Conservation (phyloP, 2,113 vertebrate species). For the Brachyhypopomus occidentalis region DNA sequence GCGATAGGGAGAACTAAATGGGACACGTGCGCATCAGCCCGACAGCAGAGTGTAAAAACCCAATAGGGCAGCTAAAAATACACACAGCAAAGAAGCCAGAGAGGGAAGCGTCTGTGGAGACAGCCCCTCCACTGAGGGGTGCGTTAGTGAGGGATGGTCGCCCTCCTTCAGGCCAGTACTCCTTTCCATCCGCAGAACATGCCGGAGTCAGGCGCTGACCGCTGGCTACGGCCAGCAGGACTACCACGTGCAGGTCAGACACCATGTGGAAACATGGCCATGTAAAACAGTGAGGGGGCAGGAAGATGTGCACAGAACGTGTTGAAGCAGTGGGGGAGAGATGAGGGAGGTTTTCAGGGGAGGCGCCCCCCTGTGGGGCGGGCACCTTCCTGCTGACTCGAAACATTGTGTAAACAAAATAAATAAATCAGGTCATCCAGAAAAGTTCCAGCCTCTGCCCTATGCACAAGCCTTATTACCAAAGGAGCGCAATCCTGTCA, state of each 20-base stretch:
- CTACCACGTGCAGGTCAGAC: background rate
- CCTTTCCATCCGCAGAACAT: slow-evolving; percentile 35
- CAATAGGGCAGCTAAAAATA: slow-evolving; percentile 54
- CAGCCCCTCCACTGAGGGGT: slow-evolving; percentile 30
- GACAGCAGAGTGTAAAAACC: slow-evolving; percentile 38
- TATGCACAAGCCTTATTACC: background rate
- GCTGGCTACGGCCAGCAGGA: slow-evolving; percentile 23
- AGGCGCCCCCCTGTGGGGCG: background rate
- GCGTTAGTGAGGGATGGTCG: slow-evolving; percentile 38
- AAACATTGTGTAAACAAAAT: no score
- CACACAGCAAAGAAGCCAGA: slow-evolving; percentile 48
- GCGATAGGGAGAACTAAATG: background rate
- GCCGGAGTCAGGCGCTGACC: background rate
- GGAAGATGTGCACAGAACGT: slow-evolving; percentile 2
- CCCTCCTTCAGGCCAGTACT: slow-evolving; percentile 25
- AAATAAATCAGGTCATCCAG: background rate
- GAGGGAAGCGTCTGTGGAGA: slow-evolving; percentile 40
- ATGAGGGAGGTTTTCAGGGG: background rate
- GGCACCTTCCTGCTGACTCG: no score
- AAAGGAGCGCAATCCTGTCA: slow-evolving; percentile 1
- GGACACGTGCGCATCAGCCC: slow-evolving; percentile 42
- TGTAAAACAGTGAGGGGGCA: no score
- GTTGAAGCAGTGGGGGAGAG: background rate
- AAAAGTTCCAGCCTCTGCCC: background rate
- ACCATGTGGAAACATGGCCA: slow-evolving; percentile 25